Evolutionary conservation across 2,888 invertebrate genomes (phyloP), one percentile per base, ranked within the genome.

Genomic region (Meloe dianella): DNA sequence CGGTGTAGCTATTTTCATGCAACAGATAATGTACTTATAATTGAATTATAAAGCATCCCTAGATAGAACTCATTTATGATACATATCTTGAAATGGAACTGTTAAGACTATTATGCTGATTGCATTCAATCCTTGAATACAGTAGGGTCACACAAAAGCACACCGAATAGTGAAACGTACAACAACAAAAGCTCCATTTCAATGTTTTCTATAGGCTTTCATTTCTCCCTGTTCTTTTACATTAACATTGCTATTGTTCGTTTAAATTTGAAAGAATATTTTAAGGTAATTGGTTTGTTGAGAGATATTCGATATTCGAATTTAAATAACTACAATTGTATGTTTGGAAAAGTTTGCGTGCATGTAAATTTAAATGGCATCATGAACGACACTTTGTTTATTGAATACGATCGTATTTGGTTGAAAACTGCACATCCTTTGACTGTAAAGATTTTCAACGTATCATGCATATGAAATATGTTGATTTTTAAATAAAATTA

Each of bases 391-490:
- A 17, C 9, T 30, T 17, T 14, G 17, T 59, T 59, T n/a, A n/a
- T 61, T 32, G 24, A 30, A 65, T 57, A 22, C 14, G 47, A 32
- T 29, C 12, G 29, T n/a, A 27, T 32, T 57, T 32, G 47, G 57
- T 57, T 61, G 65, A 22, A 54, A 54, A 54, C 51, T 12, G 22
- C 24, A 54, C 20, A 20, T 8, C 7, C 20, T 20, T 47, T 5
- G 47, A 20, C 47, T 59, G 57, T 61, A 20, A 32, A 61, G 63
- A 66, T 63, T 63, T 60, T 24, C 57, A 57, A 58, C 61, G 57
- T 60, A 64, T 54, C 38, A 47, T 60, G 67, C 64, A 67, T 67
- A 61, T 61, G 58, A 57, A 64, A 67, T 64, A 58, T 66, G 12
- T 10, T 10, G 1, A 1, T 14, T 47, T 17, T 47, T 60, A 57